Conservation (phyloP, 1,140 invertebrate genomes). For the Aethina tumida region DNA sequence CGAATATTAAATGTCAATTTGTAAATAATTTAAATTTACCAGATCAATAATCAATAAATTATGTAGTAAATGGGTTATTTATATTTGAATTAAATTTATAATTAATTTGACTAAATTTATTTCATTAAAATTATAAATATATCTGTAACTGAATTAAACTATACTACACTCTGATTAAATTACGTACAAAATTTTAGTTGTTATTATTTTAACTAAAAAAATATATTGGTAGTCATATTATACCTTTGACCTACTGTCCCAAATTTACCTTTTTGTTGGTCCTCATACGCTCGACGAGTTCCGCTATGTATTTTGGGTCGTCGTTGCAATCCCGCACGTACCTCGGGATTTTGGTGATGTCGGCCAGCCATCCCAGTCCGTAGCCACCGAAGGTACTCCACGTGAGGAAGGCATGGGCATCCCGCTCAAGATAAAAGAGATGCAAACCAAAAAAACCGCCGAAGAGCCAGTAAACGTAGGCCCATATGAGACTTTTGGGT, state of each 20-base stretch:
- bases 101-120: no score
- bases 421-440: conserved; percentile 80
- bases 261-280: conserved; percentile 50
- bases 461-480: conserved; percentile 79
- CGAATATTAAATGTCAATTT: no score
- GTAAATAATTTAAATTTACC: no score
- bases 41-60: no score
- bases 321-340: conserved; percentile 85
- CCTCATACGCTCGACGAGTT: conserved; percentile 53
- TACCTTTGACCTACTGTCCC: no score
- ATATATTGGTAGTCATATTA: no score
- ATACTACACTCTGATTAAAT: no score
- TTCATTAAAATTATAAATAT: no score
- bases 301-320: conserved; percentile 56
- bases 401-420: conserved; percentile 85
- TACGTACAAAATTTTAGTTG: conserved; percentile 3
- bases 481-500: conserved; percentile 59
- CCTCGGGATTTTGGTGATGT: conserved; percentile 73
- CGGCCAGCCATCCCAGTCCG: conserved; percentile 76
- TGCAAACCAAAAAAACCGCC: conserved; percentile 86
- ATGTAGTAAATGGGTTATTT: no score
- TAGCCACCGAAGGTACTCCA: conserved; percentile 80
- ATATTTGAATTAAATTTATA: no score
- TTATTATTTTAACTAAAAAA: background rate
- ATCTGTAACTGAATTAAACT: no score